Conservation (phyloP, 2,797 vertebrate species). For the Peromyscus aztecus region DNA sequence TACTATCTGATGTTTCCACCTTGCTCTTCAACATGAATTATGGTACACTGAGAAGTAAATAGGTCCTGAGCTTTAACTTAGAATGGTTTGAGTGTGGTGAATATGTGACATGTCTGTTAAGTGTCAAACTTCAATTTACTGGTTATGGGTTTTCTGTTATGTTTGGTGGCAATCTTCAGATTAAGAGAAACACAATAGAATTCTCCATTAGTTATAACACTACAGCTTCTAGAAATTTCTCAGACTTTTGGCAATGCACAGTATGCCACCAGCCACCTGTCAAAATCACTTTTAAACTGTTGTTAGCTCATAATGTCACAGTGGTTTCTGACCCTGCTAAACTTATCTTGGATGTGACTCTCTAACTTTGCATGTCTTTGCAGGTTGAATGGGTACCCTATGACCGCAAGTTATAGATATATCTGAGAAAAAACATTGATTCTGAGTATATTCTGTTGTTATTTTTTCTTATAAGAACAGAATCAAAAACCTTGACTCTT, state of each 20-base stretch:
- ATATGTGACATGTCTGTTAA: background rate
- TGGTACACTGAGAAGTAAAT: background rate
- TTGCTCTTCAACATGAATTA: background rate
- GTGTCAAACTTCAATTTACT: background rate
- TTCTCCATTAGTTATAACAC: background rate
- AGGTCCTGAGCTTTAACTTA: background rate
- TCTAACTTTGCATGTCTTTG: background rate
- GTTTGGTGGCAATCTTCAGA: background rate
- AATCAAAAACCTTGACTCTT: background rate
- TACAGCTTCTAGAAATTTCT: background rate
- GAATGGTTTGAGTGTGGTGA: background rate
- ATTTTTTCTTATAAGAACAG: background rate
- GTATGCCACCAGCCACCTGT: background rate
- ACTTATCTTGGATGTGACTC: background rate
- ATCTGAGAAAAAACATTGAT: background rate
- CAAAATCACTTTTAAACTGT: background rate
- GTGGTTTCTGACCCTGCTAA: background rate
- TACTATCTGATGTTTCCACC: background rate
- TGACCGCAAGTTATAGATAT: background rate
- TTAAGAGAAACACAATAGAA: background rate
- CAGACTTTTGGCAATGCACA: background rate
- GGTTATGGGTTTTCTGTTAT: background rate
- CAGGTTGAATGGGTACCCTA: fast-evolving
- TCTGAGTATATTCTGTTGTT: background rate
- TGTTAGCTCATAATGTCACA: background rate